Evolutionary conservation across 2,888 invertebrate species (phyloP), one percentile per base, ranked within the genome.

Genomic region (Epistrophe grossulariae): DNA sequence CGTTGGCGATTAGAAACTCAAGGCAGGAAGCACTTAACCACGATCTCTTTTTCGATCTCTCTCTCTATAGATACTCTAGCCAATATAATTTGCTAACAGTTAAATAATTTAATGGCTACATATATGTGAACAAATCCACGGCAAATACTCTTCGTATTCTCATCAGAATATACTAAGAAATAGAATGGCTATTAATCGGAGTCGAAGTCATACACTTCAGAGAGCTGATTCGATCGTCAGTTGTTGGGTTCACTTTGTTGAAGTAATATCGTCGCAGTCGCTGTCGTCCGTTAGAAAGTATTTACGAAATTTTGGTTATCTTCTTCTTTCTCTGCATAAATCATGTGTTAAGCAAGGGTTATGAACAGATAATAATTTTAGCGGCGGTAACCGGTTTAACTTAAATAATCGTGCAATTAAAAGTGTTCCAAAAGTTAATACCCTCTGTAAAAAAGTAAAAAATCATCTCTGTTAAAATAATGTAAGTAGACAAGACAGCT

Each of bases 141-240:
- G 57, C 52, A 60, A 71, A 48, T 79, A 28, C 45, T 55, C 64
- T 74, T 84, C 68, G n/a, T n/a, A n/a, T n/a, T n/a, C n/a, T n/a
- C n/a, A n/a, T 35, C 19, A 35, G 9, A 38, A 38, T 24, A 31
- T 11, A n/a, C n/a, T 24, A 43, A 31, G 28, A 64, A 62, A n/a
- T 48, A 31, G 60, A 77, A 62, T 77, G 80, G 84, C 45, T n/a
- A n/a, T n/a, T n/a, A n/a, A n/a, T n/a, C 60, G 68, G 72, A 84
- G 68, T 80, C 60, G 55, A 68, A 79, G 59, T 50, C 62, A 73
- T 15, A 35, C 52, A 45, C 66, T 72, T 38, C n/a, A 38, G 38
- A 70, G 66, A 70, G 60, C 55, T 4, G 28, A 28, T 28, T 4
- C 74, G 71, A 77, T 77, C 84, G 76, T 52, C 76, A 80, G 80